A percentile compares a stretch with the other conserved stretches of the same genome.
phyloP scores from a whole-genome alignment of 1,140 invertebrate species.

The Drosophila triauraria region DNA sequence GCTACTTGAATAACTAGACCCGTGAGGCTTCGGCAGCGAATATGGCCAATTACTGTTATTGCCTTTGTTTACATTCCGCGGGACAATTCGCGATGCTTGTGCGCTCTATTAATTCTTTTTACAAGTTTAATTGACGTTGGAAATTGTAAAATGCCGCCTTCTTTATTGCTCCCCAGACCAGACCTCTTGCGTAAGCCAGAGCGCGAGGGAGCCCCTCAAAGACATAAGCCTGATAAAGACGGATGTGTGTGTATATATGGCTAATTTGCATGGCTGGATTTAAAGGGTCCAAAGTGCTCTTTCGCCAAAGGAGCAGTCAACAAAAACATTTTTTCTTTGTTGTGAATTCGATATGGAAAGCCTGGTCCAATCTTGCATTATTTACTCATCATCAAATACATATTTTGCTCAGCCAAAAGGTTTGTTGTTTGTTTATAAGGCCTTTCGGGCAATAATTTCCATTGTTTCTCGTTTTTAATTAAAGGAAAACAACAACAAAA shows the following conservation, averaged over 20 bases:
- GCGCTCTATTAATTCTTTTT: conserved; percentile 65
- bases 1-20: conserved; percentile 16
- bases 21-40: conserved; percentile 8
- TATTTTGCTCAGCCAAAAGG: conserved; percentile 20
- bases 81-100: conserved; percentile 53
- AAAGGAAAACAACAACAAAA: conserved; percentile 50
- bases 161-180: conserved; percentile 40
- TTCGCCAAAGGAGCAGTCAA: conserved; percentile 5
- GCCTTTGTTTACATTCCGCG: conserved; percentile 62
- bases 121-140: conserved; percentile 76
- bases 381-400: conserved; percentile 15
- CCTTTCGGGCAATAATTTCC: conserved; percentile 46
- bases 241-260: conserved; percentile 23
- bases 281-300: conserved; percentile 11
- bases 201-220: conserved; percentile 1
- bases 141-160: conserved; percentile 60
- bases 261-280: conserved; percentile 48
- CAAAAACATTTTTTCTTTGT: not conserved
- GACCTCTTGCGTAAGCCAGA: conserved; percentile 42
- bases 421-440: conserved; percentile 39
- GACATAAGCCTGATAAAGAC: conserved; percentile 31
- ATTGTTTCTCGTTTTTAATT: conserved; percentile 63
- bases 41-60: conserved; percentile 55
- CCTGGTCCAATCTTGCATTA: conserved; percentile 15
- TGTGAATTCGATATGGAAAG: not conserved